Conservation (phyloP, 2,888 invertebrate species). For the Tolmerus cingulatus region DNA sequence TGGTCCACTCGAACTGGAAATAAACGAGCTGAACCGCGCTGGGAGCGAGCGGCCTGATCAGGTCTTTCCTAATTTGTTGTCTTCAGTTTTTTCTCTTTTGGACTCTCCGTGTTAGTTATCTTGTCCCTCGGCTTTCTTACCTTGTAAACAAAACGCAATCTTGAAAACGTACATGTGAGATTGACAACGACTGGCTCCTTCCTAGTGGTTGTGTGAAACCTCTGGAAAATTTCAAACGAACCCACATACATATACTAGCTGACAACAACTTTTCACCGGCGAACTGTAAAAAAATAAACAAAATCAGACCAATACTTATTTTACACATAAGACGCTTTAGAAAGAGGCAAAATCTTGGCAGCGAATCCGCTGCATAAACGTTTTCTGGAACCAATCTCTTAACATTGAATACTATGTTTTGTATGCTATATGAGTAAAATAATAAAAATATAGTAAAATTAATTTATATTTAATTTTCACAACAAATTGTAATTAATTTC, state of each 20-base stretch:
- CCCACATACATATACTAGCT: neutral
- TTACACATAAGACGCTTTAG: neutral
- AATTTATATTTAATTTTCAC: too few relatives aligned
- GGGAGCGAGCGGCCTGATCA: constrained; percentile 31
- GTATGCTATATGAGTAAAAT: too few relatives aligned
- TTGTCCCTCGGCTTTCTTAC: constrained; percentile 44
- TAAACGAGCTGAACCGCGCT: constrained; percentile 23
- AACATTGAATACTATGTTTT: too few relatives aligned
- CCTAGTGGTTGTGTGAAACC: neutral
- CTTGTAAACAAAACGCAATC: constrained; percentile 42
- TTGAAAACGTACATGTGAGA: neutral
- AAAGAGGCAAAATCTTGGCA: neutral
- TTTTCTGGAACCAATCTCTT: too few relatives aligned
- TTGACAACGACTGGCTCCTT: neutral
- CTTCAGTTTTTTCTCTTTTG: constrained; percentile 34
- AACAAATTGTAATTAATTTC: too few relatives aligned
- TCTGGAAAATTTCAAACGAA: neutral
- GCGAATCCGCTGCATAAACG: too few relatives aligned
- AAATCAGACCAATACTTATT: neutral
- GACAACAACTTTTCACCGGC: neutral
- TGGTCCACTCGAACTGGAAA: constrained; percentile 1
- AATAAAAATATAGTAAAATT: too few relatives aligned
- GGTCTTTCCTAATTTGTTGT: constrained; percentile 43
- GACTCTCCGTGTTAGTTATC: constrained; percentile 45
- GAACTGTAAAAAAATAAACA: neutral